These are phyloP conservation scores for Sipha maydis DNA, from an alignment of 2,888 invertebrate genomes.

Conservation along the genomic window DNA sequence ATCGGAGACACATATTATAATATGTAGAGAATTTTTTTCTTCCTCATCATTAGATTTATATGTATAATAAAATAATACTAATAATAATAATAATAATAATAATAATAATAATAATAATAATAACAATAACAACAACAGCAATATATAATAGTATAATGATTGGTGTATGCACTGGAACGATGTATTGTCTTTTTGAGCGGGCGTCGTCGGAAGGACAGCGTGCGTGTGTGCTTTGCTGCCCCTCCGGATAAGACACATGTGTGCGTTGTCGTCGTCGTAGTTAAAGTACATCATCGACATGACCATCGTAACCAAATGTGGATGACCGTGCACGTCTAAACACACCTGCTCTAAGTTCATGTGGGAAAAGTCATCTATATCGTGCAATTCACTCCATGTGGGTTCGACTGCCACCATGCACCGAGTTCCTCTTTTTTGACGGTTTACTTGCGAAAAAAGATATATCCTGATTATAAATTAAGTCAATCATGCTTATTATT, in stretches of 20 bases:
- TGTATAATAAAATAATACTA: background rate
- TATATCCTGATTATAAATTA: background rate
- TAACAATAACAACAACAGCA: conserved; percentile 13
- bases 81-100: conserved; percentile 7
- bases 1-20: conserved; percentile 20
- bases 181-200: conserved; percentile 53
- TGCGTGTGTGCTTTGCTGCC: background rate
- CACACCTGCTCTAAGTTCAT: background rate
- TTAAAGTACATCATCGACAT: background rate
- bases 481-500: background rate
- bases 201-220: conserved; percentile 40
- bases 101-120: background rate
- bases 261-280: background rate
- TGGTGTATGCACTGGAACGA: background rate
- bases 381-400: conserved; percentile 19
- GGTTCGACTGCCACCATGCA: background rate
- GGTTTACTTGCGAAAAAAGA: background rate
- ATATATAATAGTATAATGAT: conserved; percentile 17
- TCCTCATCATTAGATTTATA: background rate
- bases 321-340: background rate
- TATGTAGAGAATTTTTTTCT: background rate
- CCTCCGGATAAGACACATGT: background rate
- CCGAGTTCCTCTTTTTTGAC: background rate
- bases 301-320: conserved; percentile 1
- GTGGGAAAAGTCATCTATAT: background rate